phyloP scores from a whole-genome alignment of 2,797 vertebrate species.

The Gila robusta region DNA sequence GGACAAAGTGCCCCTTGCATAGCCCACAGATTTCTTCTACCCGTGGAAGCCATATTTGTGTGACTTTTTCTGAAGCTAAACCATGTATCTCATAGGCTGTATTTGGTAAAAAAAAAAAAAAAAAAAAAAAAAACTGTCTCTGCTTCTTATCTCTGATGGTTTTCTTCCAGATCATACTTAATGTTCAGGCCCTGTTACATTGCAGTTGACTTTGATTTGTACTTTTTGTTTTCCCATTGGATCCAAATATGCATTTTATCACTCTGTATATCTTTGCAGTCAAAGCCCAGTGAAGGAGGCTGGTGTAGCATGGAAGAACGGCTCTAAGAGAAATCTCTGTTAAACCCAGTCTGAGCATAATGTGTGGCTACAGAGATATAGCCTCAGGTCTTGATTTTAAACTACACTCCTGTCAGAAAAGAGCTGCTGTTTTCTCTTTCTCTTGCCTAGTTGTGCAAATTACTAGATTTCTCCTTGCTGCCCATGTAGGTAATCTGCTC shows the following conservation, averaged over 20 bases:
- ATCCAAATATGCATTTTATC: slow-evolving; percentile 24
- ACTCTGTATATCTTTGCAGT: slow-evolving; percentile 20
- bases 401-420: slow-evolving; percentile 48
- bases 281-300: slow-evolving; percentile 28
- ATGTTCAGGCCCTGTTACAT: slow-evolving; percentile 22
- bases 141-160: background rate
- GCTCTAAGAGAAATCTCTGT: slow-evolving; percentile 35
- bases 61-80: background rate
- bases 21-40: background rate
- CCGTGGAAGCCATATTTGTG: background rate
- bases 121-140: background rate
- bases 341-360: slow-evolving; percentile 33
- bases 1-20: background rate
- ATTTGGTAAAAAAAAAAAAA: background rate
- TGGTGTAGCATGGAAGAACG: background rate
- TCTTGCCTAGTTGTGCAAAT: slow-evolving; percentile 32
- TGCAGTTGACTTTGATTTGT: slow-evolving; percentile 28
- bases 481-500: slow-evolving; percentile 19
- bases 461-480: slow-evolving; percentile 19
- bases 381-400: slow-evolving; percentile 44
- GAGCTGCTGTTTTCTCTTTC: slow-evolving; percentile 32
- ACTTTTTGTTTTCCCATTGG: slow-evolving; percentile 8
- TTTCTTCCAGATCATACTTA: background rate
- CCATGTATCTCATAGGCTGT: background rate
- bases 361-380: slow-evolving; percentile 39